Evolutionary conservation across 2,888 invertebrate species (phyloP).

Genomic region (Patella ulyssiponensis): DNA sequence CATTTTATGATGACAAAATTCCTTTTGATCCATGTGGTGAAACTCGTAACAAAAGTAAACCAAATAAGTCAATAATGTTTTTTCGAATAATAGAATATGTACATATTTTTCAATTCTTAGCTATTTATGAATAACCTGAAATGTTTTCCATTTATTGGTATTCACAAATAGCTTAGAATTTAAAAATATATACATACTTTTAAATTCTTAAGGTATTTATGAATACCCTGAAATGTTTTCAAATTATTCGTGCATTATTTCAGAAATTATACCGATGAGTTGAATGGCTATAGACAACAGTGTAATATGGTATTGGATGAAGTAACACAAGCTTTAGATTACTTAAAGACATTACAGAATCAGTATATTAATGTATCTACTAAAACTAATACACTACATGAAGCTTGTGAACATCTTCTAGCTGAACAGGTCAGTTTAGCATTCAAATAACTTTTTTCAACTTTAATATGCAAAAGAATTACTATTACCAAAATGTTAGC

Average conservation of each 20-base stretch:
- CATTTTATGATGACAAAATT: no score
- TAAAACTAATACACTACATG: conserved; percentile 92
- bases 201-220: background rate
- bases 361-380: conserved; percentile 90
- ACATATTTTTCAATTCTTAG: background rate
- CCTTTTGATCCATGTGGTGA: no score
- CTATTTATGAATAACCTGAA: background rate
- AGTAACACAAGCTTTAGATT: conserved; percentile 81
- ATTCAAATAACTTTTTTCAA: background rate
- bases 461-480: background rate
- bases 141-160: background rate
- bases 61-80: no score
- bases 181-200: no score
- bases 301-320: conserved; percentile 73
- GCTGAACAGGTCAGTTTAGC: conserved; percentile 79
- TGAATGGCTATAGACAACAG: conserved; percentile 73
- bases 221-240: background rate
- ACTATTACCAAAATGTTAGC: no score
- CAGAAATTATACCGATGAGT: conserved; percentile 79
- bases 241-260: conserved; percentile 7
- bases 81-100: no score
- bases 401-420: conserved; percentile 91
- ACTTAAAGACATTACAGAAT: conserved; percentile 81
- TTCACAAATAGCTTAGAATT: no score
- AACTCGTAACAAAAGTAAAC: no score